Evolutionary conservation across 2,888 invertebrate species (phyloP).

Genomic region (Oscheius sp.): DNA sequence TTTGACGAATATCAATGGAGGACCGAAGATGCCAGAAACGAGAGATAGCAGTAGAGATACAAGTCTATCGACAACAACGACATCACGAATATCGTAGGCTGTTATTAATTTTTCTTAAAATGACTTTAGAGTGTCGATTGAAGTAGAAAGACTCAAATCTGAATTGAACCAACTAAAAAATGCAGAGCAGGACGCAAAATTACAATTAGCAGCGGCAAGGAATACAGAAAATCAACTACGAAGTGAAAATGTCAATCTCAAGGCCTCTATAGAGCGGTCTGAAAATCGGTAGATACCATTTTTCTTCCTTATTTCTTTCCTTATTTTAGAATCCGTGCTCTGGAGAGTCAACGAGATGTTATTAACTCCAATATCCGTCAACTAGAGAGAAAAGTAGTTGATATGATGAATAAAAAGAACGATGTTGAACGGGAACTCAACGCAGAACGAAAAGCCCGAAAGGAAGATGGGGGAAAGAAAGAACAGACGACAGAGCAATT

Average conservation of each 20-base stretch:
- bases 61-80: slow-evolving; percentile 7
- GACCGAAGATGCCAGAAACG: slow-evolving; percentile 21
- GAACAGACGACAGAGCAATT: slow-evolving; percentile 52
- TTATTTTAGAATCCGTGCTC: slow-evolving; percentile 78
- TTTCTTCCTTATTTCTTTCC: slow-evolving; percentile 60
- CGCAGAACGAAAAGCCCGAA: slow-evolving; percentile 74
- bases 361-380: slow-evolving; percentile 82
- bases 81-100: slow-evolving; percentile 8
- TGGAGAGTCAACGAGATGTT: slow-evolving; percentile 78
- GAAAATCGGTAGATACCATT: slow-evolving; percentile 79
- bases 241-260: slow-evolving; percentile 81
- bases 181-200: slow-evolving; percentile 80
- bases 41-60: slow-evolving; percentile 33
- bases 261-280: slow-evolving; percentile 86
- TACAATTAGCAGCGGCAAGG: slow-evolving; percentile 77
- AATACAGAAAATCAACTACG: slow-evolving; percentile 79
- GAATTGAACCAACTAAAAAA: slow-evolving; percentile 82
- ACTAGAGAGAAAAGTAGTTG: slow-evolving; percentile 83
- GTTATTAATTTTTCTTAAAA: neutral
- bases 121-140: slow-evolving; percentile 64
- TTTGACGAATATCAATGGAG: slow-evolving; percentile 13
- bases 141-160: slow-evolving; percentile 79
- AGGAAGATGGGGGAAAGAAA: slow-evolving; percentile 76
- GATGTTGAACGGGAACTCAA: slow-evolving; percentile 81
- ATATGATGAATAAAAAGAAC: slow-evolving; percentile 83